Evolutionary conservation across 2,797 vertebrate species (phyloP).

Genomic region (Typhlichthys subterraneus): DNA sequence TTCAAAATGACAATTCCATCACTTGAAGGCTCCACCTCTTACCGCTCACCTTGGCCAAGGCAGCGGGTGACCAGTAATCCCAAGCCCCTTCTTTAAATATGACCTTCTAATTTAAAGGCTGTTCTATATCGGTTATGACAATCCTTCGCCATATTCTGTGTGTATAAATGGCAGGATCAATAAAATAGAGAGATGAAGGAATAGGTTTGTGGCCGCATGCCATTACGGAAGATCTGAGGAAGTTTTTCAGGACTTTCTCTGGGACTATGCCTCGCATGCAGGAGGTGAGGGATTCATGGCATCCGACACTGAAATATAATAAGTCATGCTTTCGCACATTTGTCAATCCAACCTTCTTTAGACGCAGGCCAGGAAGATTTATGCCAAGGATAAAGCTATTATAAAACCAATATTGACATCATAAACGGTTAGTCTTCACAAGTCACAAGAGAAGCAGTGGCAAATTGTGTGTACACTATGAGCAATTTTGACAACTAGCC

Average conservation of each 20-base stretch:
- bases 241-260: conserved; percentile 24
- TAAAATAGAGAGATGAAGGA: conserved; percentile 43
- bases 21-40: conserved; percentile 1
- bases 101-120: conserved; percentile 14
- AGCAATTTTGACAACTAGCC: conserved; percentile 25
- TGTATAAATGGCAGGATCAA: conserved; percentile 35
- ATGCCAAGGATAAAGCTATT: conserved; percentile 35
- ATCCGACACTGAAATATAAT: conserved; percentile 33
- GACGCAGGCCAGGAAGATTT: conserved; percentile 36
- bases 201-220: conserved; percentile 60
- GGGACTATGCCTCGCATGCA: conserved; percentile 58
- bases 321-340: conserved; percentile 64
- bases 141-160: conserved; percentile 35
- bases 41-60: conserved; percentile 26
- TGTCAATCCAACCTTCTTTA: conserved; percentile 47
- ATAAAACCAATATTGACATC: conserved; percentile 36
- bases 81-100: conserved; percentile 5
- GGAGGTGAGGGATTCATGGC: conserved; percentile 48
- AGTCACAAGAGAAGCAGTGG: conserved; percentile 44
- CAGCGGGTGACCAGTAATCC: conserved; percentile 21
- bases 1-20: conserved; percentile 24
- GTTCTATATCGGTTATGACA: conserved; percentile 35
- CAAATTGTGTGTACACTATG: conserved; percentile 28
- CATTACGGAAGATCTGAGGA: conserved; percentile 52
- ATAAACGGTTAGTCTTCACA: conserved; percentile 37